These are phyloP conservation scores for Anoncus sp. DNA, from an alignment of 2,888 invertebrate genomes.

Conservation along the genomic window DNA sequence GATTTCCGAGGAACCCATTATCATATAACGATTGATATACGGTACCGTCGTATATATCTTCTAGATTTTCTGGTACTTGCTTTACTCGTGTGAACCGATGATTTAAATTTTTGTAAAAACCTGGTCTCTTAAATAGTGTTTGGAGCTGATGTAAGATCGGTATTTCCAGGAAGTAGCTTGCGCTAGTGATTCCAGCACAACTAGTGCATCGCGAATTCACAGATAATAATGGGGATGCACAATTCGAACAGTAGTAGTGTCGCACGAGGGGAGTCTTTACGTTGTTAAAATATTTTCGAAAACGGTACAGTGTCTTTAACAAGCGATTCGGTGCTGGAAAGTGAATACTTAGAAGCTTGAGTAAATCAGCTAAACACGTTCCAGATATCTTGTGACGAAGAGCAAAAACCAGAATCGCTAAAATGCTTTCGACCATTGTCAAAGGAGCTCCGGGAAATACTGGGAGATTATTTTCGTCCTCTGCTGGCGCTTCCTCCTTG, in stretches of 20 bases:
- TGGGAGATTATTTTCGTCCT: background rate
- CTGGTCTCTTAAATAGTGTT: slow-evolving; percentile 24
- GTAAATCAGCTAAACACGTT: slow-evolving; percentile 34
- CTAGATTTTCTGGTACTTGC: background rate
- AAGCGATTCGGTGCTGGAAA: slow-evolving; percentile 13
- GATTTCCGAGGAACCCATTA: no score
- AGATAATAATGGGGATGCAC: background rate
- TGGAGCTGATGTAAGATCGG: slow-evolving; percentile 37
- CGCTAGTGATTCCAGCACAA: background rate
- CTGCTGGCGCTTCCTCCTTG: background rate
- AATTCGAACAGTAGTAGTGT: slow-evolving; percentile 29
- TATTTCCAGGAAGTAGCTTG: slow-evolving; percentile 38
- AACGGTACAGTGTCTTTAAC: slow-evolving; percentile 38
- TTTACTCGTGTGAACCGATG: slow-evolving; percentile 7
- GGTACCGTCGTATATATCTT: slow-evolving; percentile 50
- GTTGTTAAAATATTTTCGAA: slow-evolving; percentile 42
- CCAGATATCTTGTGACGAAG: slow-evolving; percentile 27
- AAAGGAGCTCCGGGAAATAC: slow-evolving; percentile 10
- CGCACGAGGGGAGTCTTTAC: background rate
- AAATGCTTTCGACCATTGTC: slow-evolving; percentile 27
- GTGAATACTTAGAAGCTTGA: slow-evolving; percentile 32
- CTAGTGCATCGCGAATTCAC: background rate
- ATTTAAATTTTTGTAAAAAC: slow-evolving; percentile 29
- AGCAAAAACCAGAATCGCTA: slow-evolving; percentile 20
- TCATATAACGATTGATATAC: no score